Percentiles rank a stretch among this genome's conserved stretches.
Conservation (phyloP, 1,140 invertebrate genomes). For the Tribolium madens region DNA sequence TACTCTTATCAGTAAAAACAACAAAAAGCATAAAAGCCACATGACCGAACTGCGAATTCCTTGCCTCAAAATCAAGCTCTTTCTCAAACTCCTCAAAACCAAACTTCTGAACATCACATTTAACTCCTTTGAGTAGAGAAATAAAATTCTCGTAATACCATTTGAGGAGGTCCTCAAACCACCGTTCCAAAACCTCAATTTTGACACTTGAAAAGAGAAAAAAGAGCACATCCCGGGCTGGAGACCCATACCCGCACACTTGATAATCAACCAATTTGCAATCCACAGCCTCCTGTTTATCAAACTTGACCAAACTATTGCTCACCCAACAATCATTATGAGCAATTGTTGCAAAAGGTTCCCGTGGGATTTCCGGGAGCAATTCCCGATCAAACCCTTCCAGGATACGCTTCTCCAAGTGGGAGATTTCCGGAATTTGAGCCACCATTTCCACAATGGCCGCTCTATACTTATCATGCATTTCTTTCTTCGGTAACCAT, state of each 20-base stretch:
- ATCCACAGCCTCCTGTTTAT: constrained; percentile 61
- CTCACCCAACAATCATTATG: constrained; percentile 76
- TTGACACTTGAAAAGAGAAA: constrained; percentile 70
- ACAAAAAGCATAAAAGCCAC: background rate
- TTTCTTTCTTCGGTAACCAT: constrained; percentile 57
- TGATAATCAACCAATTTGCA: constrained; percentile 76
- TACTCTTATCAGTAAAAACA: background rate
- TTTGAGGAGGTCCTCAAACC: constrained; percentile 67
- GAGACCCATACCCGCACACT: constrained; percentile 69
- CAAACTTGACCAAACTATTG: constrained; percentile 68
- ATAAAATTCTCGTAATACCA: constrained; percentile 70
- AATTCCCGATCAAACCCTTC: constrained; percentile 43
- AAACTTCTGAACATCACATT: background rate
- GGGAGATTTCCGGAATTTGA: constrained; percentile 58
- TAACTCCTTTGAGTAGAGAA: constrained; percentile 47
- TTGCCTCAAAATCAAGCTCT: background rate
- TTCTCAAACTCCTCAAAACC: background rate
- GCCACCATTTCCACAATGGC: constrained; percentile 58
- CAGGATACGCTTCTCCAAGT: constrained; percentile 51
- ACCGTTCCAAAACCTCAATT: constrained; percentile 62
- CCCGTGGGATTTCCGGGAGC: constrained; percentile 56
- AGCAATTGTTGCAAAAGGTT: constrained; percentile 68
- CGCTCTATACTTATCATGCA: constrained; percentile 54
- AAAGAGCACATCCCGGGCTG: constrained; percentile 71
- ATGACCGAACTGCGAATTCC: background rate